Percentiles rank a stretch among this genome's conserved stretches.
phyloP scores from a whole-genome alignment of 2,888 invertebrate species.

The Sinodicranocentrus sp. region DNA sequence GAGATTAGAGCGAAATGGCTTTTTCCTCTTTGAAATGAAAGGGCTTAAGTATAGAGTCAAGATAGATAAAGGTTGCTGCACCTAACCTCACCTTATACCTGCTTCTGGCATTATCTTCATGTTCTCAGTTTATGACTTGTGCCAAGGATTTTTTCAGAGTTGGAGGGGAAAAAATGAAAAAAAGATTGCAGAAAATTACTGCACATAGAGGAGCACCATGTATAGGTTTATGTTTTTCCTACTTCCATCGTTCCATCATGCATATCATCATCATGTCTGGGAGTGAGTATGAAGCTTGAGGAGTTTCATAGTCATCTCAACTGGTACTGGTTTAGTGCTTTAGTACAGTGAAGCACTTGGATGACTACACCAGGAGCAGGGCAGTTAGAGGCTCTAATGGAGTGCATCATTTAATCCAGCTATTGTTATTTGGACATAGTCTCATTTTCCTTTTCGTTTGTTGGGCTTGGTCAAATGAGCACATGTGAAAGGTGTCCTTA shows the following conservation, averaged over 20 bases:
- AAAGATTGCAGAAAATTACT: constrained; percentile 50
- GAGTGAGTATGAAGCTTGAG: not conserved
- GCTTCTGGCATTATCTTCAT: constrained; percentile 21
- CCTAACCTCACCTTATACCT: constrained; percentile 13
- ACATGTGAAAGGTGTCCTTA: no score
- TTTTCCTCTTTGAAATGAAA: not conserved
- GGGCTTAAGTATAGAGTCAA: not conserved
- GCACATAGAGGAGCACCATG: not conserved
- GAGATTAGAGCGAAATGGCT: constrained; percentile 4
- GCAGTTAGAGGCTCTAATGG: constrained; percentile 25
- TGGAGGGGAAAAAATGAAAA: constrained; percentile 22
- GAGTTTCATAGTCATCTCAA: no score
- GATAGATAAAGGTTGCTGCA: constrained; percentile 51
- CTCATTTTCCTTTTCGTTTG: no score
- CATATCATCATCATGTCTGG: not conserved
- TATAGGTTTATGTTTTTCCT: constrained; percentile 2
- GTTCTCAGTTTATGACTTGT: constrained; percentile 55
- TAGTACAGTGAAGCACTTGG: no score
- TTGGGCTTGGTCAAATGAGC: not conserved
- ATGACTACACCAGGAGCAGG: no score
- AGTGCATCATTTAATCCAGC: constrained; percentile 51
- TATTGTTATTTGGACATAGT: constrained; percentile 29
- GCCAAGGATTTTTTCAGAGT: constrained; percentile 50
- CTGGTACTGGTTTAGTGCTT: no score
- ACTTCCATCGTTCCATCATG: not conserved